Conservation (phyloP, 2,113 vertebrate genomes). For the Mugil cephalus region DNA sequence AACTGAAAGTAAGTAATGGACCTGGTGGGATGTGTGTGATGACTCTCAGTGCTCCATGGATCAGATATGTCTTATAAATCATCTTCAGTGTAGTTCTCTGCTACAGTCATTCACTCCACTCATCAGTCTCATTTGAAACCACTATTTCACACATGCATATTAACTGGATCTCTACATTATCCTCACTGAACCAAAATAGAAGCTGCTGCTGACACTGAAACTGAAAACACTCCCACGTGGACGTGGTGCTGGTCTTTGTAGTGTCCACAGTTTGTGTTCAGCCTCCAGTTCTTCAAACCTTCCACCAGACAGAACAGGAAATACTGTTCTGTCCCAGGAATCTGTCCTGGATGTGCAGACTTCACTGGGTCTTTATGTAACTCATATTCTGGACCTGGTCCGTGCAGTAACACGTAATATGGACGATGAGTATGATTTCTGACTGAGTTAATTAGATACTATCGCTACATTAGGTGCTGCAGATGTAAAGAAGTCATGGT, state of each 20-base stretch:
- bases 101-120: too few relatives aligned
- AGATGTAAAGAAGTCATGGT: not conserved
- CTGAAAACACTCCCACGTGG: too few relatives aligned
- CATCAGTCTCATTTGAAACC: slow-evolving; percentile 26
- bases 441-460: not conserved
- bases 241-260: too few relatives aligned
- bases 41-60: not conserved
- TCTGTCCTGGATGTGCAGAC: too few relatives aligned
- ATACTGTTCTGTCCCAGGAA: not conserved
- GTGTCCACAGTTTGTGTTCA: not conserved
- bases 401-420: too few relatives aligned
- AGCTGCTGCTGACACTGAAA: slow-evolving; percentile 21
- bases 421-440: too few relatives aligned
- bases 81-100: too few relatives aligned
- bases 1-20: too few relatives aligned
- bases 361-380: too few relatives aligned
- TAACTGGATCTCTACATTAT: slow-evolving; percentile 43
- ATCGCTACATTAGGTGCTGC: not conserved
- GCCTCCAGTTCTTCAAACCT: not conserved
- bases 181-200: slow-evolving; percentile 52
- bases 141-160: not conserved
- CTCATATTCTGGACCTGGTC: too few relatives aligned
- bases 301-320: not conserved
- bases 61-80: too few relatives aligned
- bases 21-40: too few relatives aligned